Evolutionary conservation across 2,888 invertebrate genomes (phyloP).

Genomic region (Eueremaeus valkanovi): DNA sequence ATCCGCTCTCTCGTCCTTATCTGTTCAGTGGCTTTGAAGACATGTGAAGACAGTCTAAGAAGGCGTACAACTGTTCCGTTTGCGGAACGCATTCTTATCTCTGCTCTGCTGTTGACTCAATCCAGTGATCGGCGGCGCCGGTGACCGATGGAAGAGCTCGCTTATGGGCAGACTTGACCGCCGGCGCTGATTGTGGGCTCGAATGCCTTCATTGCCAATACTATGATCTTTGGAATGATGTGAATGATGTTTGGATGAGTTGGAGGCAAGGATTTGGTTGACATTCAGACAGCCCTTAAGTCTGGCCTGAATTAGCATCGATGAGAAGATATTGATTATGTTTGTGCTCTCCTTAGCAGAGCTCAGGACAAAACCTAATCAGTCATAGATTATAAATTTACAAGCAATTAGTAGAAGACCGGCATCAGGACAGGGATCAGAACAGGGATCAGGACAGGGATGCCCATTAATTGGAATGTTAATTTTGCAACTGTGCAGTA

Average conservation of each 20-base stretch:
- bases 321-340: conserved; percentile 43
- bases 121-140: background rate
- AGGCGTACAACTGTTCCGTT: conserved; percentile 39
- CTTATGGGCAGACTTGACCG: conserved; percentile 39
- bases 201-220: background rate
- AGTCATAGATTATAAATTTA: too few relatives aligned
- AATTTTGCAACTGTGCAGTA: too few relatives aligned
- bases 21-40: too few relatives aligned
- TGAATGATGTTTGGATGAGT: background rate
- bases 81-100: background rate
- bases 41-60: conserved; percentile 17
- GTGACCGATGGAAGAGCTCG: conserved; percentile 37
- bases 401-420: too few relatives aligned
- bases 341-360: conserved; percentile 44
- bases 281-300: conserved; percentile 39
- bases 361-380: conserved; percentile 45
- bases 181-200: conserved; percentile 32
- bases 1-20: too few relatives aligned
- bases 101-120: background rate
- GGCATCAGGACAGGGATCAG: too few relatives aligned
- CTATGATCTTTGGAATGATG: background rate
- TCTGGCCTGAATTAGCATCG: conserved; percentile 43
- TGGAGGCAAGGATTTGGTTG: background rate
- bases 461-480: too few relatives aligned
- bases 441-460: too few relatives aligned